A percentile compares a stretch with the other conserved stretches of the same genome.
Evolutionary conservation across 2,797 vertebrate species (phyloP).

Genomic region (Rhinichthys osculus): DNA sequence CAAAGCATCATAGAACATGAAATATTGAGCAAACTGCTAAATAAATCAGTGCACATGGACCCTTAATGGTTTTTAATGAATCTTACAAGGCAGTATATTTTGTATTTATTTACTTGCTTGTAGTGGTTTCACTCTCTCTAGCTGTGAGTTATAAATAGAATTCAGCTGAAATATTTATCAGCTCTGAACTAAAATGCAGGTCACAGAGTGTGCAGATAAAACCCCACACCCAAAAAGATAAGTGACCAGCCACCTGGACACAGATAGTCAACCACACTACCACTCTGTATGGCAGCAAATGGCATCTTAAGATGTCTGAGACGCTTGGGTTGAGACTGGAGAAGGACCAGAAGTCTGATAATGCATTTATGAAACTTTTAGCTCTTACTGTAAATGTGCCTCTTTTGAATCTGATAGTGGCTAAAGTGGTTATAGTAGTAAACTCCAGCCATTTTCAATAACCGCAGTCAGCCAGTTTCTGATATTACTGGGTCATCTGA

Average conservation of each 20-base stretch:
- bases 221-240: slow-evolving; percentile 36
- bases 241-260: slow-evolving; percentile 52
- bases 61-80: slow-evolving; percentile 27
- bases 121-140: background rate
- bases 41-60: background rate
- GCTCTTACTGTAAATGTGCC: slow-evolving; percentile 59
- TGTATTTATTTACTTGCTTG: slow-evolving; percentile 7
- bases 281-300: slow-evolving; percentile 55
- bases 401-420: slow-evolving; percentile 46
- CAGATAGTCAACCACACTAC: slow-evolving; percentile 27
- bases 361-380: slow-evolving; percentile 73
- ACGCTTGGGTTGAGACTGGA: slow-evolving; percentile 56
- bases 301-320: slow-evolving; percentile 54
- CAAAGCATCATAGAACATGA: background rate
- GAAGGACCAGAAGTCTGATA: slow-evolving; percentile 65
- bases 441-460: slow-evolving; percentile 49
- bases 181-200: slow-evolving; percentile 68
- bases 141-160: slow-evolving; percentile 64
- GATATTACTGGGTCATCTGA: slow-evolving; percentile 44
- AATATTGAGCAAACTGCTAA: slow-evolving; percentile 5
- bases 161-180: slow-evolving; percentile 74
- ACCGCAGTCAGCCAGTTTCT: slow-evolving; percentile 33
- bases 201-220: slow-evolving; percentile 54
- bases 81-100: background rate
- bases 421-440: slow-evolving; percentile 46